Percentiles rank a stretch among this genome's conserved stretches.
phyloP scores from a whole-genome alignment of 2,888 invertebrate species.

The Alitta virens region DNA sequence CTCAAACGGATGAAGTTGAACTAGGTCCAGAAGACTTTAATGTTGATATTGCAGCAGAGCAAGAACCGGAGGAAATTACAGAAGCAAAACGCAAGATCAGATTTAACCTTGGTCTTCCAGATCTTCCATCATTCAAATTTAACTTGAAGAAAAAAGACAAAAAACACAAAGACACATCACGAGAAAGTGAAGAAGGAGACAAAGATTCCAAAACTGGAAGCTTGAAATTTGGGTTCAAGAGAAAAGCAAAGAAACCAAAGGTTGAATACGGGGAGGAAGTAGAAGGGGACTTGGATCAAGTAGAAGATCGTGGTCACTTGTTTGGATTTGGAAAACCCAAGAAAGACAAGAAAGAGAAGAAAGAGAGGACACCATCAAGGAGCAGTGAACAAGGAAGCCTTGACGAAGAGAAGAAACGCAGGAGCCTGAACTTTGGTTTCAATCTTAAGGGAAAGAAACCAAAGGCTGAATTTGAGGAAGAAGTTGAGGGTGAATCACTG shows the following conservation, averaged over 20 bases:
- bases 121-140: background rate
- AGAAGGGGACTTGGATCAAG: background rate
- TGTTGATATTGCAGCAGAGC: too few relatives aligned
- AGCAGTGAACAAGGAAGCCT: background rate
- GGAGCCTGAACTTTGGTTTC: background rate
- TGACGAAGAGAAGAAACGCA: background rate
- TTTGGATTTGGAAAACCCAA: background rate
- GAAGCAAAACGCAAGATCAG: background rate
- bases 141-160: background rate
- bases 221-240: too few relatives aligned
- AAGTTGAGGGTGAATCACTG: background rate
- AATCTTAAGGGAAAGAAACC: background rate
- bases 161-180: background rate
- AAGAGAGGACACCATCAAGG: background rate
- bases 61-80: background rate
- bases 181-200: too few relatives aligned
- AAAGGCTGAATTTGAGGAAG: background rate
- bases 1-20: background rate
- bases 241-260: background rate
- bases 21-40: background rate
- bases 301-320: background rate
- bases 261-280: background rate
- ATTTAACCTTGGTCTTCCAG: background rate
- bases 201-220: too few relatives aligned
- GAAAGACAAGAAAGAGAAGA: background rate